Conservation (phyloP, 1,140 invertebrate species). For the Globodera rostochiensis region DNA sequence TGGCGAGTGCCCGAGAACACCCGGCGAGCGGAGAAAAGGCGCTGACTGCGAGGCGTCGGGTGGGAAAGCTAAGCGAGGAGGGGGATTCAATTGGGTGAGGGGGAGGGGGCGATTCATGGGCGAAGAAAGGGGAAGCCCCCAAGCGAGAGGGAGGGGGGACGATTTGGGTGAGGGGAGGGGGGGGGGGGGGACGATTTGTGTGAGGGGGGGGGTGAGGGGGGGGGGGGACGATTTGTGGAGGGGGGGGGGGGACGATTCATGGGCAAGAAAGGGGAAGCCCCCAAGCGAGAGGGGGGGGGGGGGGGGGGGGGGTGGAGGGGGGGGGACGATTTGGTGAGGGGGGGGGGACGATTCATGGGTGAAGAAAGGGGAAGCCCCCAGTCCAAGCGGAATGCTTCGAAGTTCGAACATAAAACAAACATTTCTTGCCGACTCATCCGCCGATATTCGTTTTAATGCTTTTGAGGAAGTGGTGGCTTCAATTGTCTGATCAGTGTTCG, state of each 20-base stretch:
- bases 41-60: slow-evolving; percentile 6
- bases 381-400: too few relatives aligned
- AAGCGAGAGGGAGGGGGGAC: background rate
- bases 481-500: background rate
- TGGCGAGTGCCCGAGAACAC: slow-evolving; percentile 6
- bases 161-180: too few relatives aligned
- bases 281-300: too few relatives aligned
- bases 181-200: too few relatives aligned
- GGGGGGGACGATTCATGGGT: background rate
- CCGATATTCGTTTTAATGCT: background rate
- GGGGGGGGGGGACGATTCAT: background rate
- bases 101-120: background rate
- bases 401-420: too few relatives aligned
- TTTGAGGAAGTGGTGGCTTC: background rate
- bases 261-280: background rate
- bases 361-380: too few relatives aligned
- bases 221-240: background rate
- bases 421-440: background rate
- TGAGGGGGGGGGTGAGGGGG: background rate
- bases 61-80: background rate
- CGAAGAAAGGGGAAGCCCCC: background rate
- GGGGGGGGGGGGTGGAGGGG: too few relatives aligned
- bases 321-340: too few relatives aligned
- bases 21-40: slow-evolving; percentile 27
- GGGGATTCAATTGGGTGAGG: too few relatives aligned